Evolutionary conservation across 2,797 vertebrate genomes (phyloP).

Genomic region (Perodicticus potto): DNA sequence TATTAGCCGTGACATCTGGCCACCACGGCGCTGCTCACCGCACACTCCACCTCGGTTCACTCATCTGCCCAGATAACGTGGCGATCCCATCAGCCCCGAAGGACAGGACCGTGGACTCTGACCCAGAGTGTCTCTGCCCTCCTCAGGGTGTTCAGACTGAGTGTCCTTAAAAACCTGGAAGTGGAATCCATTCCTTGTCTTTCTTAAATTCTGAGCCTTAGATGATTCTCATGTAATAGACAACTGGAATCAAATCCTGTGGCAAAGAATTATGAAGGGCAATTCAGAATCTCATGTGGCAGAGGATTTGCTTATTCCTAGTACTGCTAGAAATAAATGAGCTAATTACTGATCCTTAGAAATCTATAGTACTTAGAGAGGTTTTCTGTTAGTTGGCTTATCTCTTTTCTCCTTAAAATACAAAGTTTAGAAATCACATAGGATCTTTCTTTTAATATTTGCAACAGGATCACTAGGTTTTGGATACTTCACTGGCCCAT

Average conservation of each 20-base stretch:
- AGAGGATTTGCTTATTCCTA: not conserved
- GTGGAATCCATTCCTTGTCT: not conserved
- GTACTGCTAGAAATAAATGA: not conserved
- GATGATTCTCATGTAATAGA: not conserved
- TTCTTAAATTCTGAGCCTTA: not conserved
- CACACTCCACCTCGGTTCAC: not conserved
- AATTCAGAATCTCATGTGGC: not conserved
- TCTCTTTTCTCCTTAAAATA: not conserved
- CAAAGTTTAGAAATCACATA: not conserved
- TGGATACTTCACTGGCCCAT: not conserved
- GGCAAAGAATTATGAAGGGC: not conserved
- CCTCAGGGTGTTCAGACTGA: not conserved
- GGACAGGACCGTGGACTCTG: not conserved
- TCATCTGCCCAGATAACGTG: not conserved
- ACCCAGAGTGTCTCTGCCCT: not conserved
- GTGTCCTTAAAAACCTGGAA: not conserved
- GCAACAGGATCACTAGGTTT: not conserved
- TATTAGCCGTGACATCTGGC: slow-evolving; percentile 44
- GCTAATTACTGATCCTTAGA: not conserved
- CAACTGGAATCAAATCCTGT: not conserved
- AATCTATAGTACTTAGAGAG: not conserved
- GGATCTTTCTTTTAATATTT: not conserved
- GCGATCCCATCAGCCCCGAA: not conserved
- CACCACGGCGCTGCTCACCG: not conserved
- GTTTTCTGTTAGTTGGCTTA: not conserved